A percentile compares a stretch with the other conserved stretches of the same genome.
Conservation (phyloP, 2,888 invertebrate species). For the Homarus gammarus region DNA sequence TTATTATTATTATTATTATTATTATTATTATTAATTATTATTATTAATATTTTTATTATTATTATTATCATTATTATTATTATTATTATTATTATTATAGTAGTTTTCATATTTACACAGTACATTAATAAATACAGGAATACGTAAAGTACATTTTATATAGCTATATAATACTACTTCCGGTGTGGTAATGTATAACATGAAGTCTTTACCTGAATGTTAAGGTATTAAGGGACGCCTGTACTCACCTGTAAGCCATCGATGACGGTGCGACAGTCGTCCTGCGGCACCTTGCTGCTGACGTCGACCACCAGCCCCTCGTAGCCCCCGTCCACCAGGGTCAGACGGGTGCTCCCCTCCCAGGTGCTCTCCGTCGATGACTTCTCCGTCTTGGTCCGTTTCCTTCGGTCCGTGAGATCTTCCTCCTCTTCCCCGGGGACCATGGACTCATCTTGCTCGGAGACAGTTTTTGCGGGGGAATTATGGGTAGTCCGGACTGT, state of each 20-base stretch:
- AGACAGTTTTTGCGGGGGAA: conserved; percentile 10
- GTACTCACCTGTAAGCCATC: conserved; percentile 65
- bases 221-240: no score
- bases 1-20: no score
- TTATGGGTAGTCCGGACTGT: conserved; percentile 32
- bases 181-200: no score
- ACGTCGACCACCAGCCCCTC: conserved; percentile 69
- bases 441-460: conserved; percentile 5
- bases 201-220: no score
- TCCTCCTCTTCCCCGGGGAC: conserved; percentile 1
- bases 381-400: conserved; percentile 43
- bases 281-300: conserved; percentile 50
- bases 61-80: no score
- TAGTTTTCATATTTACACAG: no score
- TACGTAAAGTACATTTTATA: no score
- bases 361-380: neutral
- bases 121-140: no score
- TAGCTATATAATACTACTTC: no score
- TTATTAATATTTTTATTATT: no score
- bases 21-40: no score
- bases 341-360: conserved; percentile 43
- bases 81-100: no score
- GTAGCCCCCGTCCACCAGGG: conserved; percentile 59
- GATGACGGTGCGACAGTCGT: conserved; percentile 66
- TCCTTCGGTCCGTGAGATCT: conserved; percentile 42